phyloP scores from a whole-genome alignment of 2,113 vertebrate genomes.

The Rhombomys opimus region DNA sequence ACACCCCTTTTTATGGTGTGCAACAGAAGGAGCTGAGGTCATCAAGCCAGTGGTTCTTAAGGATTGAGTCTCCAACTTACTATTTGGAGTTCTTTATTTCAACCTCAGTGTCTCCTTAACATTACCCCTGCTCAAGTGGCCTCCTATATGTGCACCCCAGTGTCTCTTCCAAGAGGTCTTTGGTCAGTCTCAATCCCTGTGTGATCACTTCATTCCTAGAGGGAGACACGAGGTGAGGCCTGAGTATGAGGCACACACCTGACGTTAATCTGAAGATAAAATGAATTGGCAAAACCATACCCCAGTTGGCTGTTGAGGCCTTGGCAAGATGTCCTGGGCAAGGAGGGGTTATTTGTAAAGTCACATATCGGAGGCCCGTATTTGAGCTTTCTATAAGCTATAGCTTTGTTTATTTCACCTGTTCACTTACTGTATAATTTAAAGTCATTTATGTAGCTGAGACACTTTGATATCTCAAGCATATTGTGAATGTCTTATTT shows the following conservation, averaged over 20 bases:
- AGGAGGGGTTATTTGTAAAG: constrained; percentile 56
- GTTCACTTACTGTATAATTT: constrained; percentile 86
- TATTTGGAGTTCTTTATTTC: constrained; percentile 29
- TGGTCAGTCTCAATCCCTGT: background rate
- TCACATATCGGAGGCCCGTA: constrained; percentile 64
- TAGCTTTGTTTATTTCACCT: constrained; percentile 86
- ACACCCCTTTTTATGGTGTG: background rate
- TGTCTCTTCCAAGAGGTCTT: background rate
- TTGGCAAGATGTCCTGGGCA: constrained; percentile 22
- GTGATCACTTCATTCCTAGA: background rate
- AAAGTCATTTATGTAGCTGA: constrained; percentile 87
- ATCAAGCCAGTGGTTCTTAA: background rate
- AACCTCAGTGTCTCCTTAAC: background rate
- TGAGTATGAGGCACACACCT: background rate
- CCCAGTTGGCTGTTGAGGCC: background rate
- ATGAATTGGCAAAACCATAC: background rate
- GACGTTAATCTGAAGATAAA: background rate
- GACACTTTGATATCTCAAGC: constrained; percentile 86
- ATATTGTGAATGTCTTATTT: constrained; percentile 85
- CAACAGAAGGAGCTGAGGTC: background rate
- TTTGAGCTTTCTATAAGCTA: constrained; percentile 81
- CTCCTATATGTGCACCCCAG: background rate
- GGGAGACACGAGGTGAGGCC: constrained; percentile 29
- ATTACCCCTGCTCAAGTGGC: background rate
- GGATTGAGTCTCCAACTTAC: background rate